Evolutionary conservation across 2,797 vertebrate genomes (phyloP).

Genomic region (Cichlasoma orientale): DNA sequence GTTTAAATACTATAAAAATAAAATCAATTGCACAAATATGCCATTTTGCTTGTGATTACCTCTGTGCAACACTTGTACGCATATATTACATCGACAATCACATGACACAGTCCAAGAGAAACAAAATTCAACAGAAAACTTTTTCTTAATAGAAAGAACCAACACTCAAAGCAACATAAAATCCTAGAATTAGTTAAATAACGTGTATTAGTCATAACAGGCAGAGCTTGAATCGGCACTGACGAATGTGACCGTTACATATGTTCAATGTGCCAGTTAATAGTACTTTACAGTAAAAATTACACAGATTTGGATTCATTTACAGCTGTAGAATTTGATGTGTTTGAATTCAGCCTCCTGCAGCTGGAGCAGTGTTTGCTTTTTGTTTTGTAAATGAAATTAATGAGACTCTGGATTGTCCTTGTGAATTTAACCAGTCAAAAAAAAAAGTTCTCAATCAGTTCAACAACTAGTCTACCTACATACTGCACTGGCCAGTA

Average conservation of each 20-base stretch:
- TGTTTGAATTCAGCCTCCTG: background rate
- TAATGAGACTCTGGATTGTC: background rate
- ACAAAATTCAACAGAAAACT: slow-evolving; percentile 31
- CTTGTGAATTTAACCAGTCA: background rate
- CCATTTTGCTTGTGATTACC: slow-evolving; percentile 70
- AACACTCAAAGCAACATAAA: slow-evolving; percentile 63
- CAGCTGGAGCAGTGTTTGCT: slow-evolving; percentile 40
- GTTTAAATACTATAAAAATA: slow-evolving; percentile 86
- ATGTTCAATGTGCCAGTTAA: background rate
- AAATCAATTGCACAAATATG: slow-evolving; percentile 78
- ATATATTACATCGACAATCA: slow-evolving; percentile 54
- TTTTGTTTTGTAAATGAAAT: background rate
- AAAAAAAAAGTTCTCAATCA: background rate
- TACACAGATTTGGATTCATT: background rate
- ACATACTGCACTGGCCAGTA: background rate
- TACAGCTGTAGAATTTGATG: background rate
- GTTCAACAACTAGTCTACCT: background rate
- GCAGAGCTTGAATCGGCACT: background rate
- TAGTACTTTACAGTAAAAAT: background rate
- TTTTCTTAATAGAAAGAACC: slow-evolving; percentile 25
- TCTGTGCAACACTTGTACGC: slow-evolving; percentile 61
- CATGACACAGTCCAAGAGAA: slow-evolving; percentile 40
- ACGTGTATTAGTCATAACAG: slow-evolving; percentile 34
- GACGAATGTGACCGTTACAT: background rate
- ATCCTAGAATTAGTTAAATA: slow-evolving; percentile 53